Conservation (phyloP, 2,797 vertebrate species). For the Odontamblyopus rebecca region DNA sequence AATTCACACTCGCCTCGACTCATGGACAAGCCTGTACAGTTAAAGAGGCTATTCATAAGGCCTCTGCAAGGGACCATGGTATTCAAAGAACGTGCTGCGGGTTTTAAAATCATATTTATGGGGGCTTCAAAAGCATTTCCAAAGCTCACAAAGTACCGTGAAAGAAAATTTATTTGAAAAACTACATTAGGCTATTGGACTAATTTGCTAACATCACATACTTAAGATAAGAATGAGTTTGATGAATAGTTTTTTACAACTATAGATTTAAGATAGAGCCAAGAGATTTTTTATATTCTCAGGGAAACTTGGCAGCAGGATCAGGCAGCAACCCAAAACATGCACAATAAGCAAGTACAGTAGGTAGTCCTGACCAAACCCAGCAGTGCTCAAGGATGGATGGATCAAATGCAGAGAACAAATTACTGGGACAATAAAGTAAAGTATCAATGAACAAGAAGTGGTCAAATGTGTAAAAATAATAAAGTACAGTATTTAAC, state of each 20-base stretch:
- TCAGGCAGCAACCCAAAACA: neutral
- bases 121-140: neutral
- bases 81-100: neutral
- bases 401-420: neutral
- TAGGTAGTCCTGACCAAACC: neutral
- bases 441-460: neutral
- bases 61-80: neutral
- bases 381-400: neutral
- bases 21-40: constrained; percentile 10
- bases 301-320: neutral
- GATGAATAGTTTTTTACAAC: neutral
- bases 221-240: constrained; percentile 5
- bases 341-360: neutral
- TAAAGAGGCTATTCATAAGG: constrained; percentile 12
- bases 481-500: too few species aligned
- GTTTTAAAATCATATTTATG: constrained; percentile 1
- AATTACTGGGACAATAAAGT: neutral
- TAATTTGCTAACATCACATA: neutral
- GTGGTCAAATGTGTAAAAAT: too few species aligned
- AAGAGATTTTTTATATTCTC: neutral
- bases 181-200: neutral
- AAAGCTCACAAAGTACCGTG: neutral
- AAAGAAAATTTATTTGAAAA: neutral
- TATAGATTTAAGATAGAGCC: neutral
- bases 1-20: constrained; percentile 15